Conservation (phyloP, 2,888 invertebrate species). For the Neoitamus cyanurus region DNA sequence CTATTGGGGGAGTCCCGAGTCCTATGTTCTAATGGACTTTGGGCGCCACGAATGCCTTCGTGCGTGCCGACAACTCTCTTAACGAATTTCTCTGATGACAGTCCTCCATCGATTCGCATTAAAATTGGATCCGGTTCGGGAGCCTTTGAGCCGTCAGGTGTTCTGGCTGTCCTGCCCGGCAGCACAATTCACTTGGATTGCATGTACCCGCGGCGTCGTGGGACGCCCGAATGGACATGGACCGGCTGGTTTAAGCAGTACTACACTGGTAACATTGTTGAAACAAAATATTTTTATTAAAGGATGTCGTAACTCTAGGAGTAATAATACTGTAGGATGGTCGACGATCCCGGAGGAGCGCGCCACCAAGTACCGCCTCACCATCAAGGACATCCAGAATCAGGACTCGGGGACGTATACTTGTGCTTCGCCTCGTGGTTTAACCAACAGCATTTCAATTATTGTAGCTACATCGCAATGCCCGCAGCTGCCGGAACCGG, state of each 20-base stretch:
- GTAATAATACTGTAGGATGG: constrained; percentile 61
- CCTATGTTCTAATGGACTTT: constrained; percentile 83
- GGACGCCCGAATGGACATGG: constrained; percentile 91
- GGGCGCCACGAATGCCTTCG: constrained; percentile 81
- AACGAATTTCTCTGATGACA: constrained; percentile 88
- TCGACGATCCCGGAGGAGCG: constrained; percentile 70
- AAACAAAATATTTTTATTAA: constrained; percentile 37
- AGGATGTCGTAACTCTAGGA: constrained; percentile 17
- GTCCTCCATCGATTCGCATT: constrained; percentile 83
- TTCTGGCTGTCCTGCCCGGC: constrained; percentile 83
- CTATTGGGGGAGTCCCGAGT: constrained; percentile 81
- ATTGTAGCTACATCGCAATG: constrained; percentile 79
- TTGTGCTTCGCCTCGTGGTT: constrained; percentile 83
- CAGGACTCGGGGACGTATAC: constrained; percentile 87
- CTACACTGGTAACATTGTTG: constrained; percentile 73
- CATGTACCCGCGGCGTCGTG: constrained; percentile 78
- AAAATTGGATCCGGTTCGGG: constrained; percentile 82
- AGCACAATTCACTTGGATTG: constrained; percentile 84
- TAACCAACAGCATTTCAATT: constrained; percentile 70
- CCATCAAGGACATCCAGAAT: constrained; percentile 83
- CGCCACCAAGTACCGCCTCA: constrained; percentile 83
- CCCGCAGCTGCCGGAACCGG: constrained; percentile 72
- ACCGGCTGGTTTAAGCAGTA: constrained; percentile 83
- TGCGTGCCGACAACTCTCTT: constrained; percentile 88
- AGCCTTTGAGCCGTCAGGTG: constrained; percentile 81